Base-by-base conservation (phyloP, 1,140 invertebrate genomes). In the Leguminivora glycinivorella region DNA sequence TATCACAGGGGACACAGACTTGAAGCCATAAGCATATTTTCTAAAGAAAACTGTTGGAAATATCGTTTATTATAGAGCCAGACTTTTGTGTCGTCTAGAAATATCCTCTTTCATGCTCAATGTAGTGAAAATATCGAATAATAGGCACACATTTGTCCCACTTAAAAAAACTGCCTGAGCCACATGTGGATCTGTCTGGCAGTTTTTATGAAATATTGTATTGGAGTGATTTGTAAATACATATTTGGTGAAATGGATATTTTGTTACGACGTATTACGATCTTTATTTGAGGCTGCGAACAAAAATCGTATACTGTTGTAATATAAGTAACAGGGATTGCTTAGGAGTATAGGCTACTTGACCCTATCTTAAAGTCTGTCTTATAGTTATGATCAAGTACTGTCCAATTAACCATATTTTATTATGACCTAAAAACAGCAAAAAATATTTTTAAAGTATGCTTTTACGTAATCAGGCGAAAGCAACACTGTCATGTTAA, bases 21-120 rank as follows among this genome's bases (percentile, higher is more conserved):
- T 52, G 19, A 52, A 52, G 47, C 47, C 47, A 52, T 52, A 52
- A 52, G 1, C 17, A 22, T 43, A 43, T 43, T 43, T 52, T 52
- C 47, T 52, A 52, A 52, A n/a, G 17, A 52, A 52, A 52, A 22
- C 4, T 52, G 47, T 22, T 22, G 47, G n/a, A 22, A 52, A 22
- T 19, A 19, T 52, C 47, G 17, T n/a, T 22, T 52, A 9, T n/a
- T 52, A 9, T n/a, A 52, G 19, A 52, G 19, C 47, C 17, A 19
- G n/a, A 19, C 17, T 52, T 52, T 52, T 19, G 43, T 52, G 47
- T 22, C 22, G 17, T 22, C 47, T 22, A 22, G 19, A 52, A 52
- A 52, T 52, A 6, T 52, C 17, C 4, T 19, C 47, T 52, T 52
- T 52, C 7, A 2, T 10, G 47, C 22, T 22, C 19, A 52, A 22